Base-by-base conservation (phyloP, 2,113 vertebrate genomes). In the Beaufortia kweichowensis region DNA sequence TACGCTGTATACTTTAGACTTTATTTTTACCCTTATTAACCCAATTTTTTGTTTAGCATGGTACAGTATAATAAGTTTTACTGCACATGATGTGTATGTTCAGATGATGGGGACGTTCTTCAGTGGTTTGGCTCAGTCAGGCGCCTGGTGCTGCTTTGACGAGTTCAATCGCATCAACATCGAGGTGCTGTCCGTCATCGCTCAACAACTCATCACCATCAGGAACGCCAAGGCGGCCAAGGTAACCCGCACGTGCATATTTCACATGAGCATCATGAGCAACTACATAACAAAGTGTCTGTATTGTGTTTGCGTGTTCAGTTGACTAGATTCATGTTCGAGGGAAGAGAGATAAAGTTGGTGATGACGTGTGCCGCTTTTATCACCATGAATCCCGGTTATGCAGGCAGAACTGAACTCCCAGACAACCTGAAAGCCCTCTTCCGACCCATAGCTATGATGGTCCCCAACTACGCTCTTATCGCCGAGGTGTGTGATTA, bases 321-420 rank as follows among this genome's bases (percentile, higher is more conserved):
- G 95, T 84, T 95, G 19, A 86, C 90, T 56, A 90, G 91, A 66
- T 96, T 96, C 89, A 92, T 89, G 90, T 95, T 96, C 85, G 94
- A 95, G 81, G 95, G 94, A 3, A 86, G 89, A n/a, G 94, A 95
- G 84, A 95, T 96, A 84, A 94, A 93, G 74, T 78, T 96, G 83
- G 79, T 95, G 53, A 93, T 88, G 92, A 94, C 94, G 1, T 95
- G 95, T 41, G 95, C 93, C 0, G 92, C 94, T 17, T 96, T 96
- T 84, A 96, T 96, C 82, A 96, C 94, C 14, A 96, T 96, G 94
- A 96, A 95, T 85, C 94, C 95, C 0, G 94, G 94, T n/a, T 95
- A 95, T 2, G 94, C 94, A 17, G 94, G 94, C 83, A 90, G 94
- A 78, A 95, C 94, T 0, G 95, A 95, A 70, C 84, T 96, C 35